A percentile compares a stretch with the other conserved stretches of the same genome.
phyloP scores from a whole-genome alignment of 2,113 vertebrate genomes.

The Coryphaenoides rupestris region DNA sequence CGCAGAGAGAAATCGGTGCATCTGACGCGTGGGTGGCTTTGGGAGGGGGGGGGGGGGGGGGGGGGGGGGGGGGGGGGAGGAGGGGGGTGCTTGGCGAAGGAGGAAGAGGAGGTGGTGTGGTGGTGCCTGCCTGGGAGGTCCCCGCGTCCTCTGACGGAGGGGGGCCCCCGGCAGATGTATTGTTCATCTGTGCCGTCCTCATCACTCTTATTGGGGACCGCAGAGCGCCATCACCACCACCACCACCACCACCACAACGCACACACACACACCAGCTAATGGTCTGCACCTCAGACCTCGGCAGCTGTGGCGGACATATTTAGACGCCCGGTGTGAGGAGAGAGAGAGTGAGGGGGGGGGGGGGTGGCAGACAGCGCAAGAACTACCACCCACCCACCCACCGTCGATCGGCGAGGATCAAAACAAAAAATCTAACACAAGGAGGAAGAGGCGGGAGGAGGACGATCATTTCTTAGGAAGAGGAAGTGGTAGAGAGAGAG shows the following conservation, averaged over 20 bases:
- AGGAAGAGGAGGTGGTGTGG: slow-evolving; percentile 8
- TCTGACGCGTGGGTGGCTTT: no score
- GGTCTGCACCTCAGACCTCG: slow-evolving; percentile 66
- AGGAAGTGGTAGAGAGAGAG: slow-evolving; percentile 19
- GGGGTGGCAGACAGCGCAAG: slow-evolving; percentile 20
- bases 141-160: slow-evolving; percentile 42
- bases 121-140: slow-evolving; percentile 30
- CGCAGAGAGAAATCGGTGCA: no score
- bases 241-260: no score
- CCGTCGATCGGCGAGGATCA: neutral
- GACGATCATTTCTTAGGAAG: slow-evolving; percentile 1
- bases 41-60: no score
- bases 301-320: slow-evolving; percentile 71
- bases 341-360: slow-evolving; percentile 21
- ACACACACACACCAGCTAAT: slow-evolving; percentile 67
- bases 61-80: no score
- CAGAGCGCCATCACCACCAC: no score
- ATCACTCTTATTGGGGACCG: slow-evolving; percentile 60
- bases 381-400: neutral
- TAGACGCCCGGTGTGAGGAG: slow-evolving; percentile 50
- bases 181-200: slow-evolving; percentile 61
- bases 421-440: neutral
- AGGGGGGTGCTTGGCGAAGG: no score
- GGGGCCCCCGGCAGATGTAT: slow-evolving; percentile 63
- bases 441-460: neutral